Conservation (phyloP, 1,140 invertebrate species). For the Coelopa frigida region DNA sequence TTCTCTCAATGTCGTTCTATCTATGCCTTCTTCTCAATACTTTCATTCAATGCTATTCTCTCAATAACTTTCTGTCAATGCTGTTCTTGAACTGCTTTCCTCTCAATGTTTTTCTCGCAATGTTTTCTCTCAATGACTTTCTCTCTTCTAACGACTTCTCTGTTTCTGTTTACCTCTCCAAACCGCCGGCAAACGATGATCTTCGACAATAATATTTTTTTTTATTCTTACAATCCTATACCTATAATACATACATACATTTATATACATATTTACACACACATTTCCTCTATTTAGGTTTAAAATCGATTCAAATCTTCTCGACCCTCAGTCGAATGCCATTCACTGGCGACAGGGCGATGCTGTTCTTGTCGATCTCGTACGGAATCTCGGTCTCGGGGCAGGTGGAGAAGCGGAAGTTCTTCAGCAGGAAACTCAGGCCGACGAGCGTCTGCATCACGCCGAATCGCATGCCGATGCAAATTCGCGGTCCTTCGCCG, state of each 20-base stretch:
- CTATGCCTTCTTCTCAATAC: not conserved
- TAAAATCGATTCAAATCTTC: constrained; percentile 25
- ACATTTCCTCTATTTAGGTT: too few species aligned
- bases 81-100: not conserved
- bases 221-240: not conserved
- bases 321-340: constrained; percentile 29
- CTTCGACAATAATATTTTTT: too few species aligned
- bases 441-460: constrained; percentile 40
- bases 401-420: constrained; percentile 22
- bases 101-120: not conserved
- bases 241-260: too few species aligned
- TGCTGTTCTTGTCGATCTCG: constrained; percentile 9
- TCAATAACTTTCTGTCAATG: not conserved
- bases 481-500: constrained; percentile 49
- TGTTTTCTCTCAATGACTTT: not conserved
- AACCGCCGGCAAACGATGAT: too few species aligned
- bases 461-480: constrained; percentile 45
- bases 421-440: constrained; percentile 33
- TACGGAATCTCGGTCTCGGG: constrained; percentile 16
- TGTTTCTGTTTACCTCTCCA: not conserved
- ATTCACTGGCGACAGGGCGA: constrained; percentile 19
- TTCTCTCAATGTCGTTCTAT: not conserved
- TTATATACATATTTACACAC: too few species aligned
- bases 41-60: not conserved
- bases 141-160: not conserved